These are phyloP conservation scores for Anableps anableps DNA, from an alignment of 2,797 vertebrate genomes.

Conservation along the genomic window DNA sequence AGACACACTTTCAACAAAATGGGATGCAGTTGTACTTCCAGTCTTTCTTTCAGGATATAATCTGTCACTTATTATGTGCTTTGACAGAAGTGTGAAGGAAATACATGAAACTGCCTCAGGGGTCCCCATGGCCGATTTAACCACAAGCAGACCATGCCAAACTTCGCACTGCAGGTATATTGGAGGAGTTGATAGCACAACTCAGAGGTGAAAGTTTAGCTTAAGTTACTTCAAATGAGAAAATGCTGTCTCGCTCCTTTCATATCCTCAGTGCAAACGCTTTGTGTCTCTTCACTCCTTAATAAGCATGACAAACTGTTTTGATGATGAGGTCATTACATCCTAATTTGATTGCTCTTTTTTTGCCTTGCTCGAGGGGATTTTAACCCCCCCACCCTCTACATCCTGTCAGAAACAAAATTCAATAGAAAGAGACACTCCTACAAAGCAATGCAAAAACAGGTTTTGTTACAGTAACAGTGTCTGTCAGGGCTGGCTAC, in stretches of 20 bases:
- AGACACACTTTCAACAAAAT: constrained; percentile 37
- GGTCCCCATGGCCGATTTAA: constrained; percentile 78
- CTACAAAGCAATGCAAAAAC: constrained; percentile 26
- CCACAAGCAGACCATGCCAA: constrained; percentile 82
- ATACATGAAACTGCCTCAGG: constrained; percentile 76
- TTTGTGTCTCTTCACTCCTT: constrained; percentile 43
- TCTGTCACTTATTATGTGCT: constrained; percentile 78
- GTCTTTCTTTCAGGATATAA: constrained; percentile 65
- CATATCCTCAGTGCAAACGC: constrained; percentile 72
- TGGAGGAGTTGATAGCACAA: constrained; percentile 67
- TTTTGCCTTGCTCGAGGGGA: constrained; percentile 73
- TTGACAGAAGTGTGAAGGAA: constrained; percentile 84
- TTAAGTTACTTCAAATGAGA: constrained; percentile 87
- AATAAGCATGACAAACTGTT: constrained; percentile 80
- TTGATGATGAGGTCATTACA: constrained; percentile 80
- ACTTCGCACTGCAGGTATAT: constrained; percentile 81
- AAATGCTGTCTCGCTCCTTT: constrained; percentile 84
- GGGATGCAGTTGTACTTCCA: constrained; percentile 40
- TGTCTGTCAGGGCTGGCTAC: constrained; percentile 17
- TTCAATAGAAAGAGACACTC: constrained; percentile 45
- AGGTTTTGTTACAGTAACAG: constrained; percentile 35
- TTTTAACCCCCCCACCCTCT: constrained; percentile 16
- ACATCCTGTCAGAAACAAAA: constrained; percentile 75
- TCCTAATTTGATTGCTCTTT: constrained; percentile 81
- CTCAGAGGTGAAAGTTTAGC: constrained; percentile 76